These are phyloP conservation scores for human DNA, from an alignment of 2,113 vertebrate species.

Conservation along the genomic window GRCh38 chr11:130614001-130614500, in stretches of 20 bases:
- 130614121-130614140: not conserved
- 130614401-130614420: not conserved
- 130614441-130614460: not conserved
- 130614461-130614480: not conserved
- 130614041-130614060: not conserved
- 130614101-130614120: not conserved
- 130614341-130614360: not conserved
- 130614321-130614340: not conserved
- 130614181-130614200: not conserved
- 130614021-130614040: not conserved
- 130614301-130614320: not conserved
- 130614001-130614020: not conserved
- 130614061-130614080: not conserved
- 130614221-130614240: not conserved
- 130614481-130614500: rapidly evolving
- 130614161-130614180: not conserved
- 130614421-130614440: not conserved
- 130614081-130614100: not conserved
- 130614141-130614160: not conserved
- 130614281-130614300: not conserved
- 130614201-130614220: not conserved
- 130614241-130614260: not conserved
- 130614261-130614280: not conserved
- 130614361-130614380: not conserved
- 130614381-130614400: not conserved